These are phyloP conservation scores for Uropetala carovei DNA, from an alignment of 2,888 invertebrate species.

Conservation along the genomic window DNA sequence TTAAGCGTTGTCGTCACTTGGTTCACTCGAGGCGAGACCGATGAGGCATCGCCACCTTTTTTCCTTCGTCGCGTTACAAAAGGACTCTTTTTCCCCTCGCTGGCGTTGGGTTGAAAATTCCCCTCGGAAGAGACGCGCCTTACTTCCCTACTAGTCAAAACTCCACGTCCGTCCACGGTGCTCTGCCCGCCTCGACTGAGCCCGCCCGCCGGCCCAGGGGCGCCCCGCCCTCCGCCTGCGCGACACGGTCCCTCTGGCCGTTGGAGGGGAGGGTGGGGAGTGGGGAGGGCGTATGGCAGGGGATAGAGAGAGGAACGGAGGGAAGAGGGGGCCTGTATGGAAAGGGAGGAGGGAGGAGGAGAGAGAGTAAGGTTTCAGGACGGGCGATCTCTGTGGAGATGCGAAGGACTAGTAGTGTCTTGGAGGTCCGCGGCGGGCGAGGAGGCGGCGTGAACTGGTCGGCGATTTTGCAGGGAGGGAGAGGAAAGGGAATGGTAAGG, in stretches of 20 bases:
- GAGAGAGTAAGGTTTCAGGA: constrained; percentile 15
- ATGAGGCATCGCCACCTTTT: no score
- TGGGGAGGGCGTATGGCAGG: neutral
- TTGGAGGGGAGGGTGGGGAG: neutral
- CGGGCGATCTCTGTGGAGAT: constrained; percentile 5
- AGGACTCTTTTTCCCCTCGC: neutral
- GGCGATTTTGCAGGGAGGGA: constrained; percentile 37
- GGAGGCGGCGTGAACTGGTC: constrained; percentile 29
- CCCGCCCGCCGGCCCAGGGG: constrained; percentile 9
- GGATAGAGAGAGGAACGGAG: neutral
- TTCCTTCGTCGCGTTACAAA: no score
- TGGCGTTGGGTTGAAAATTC: neutral
- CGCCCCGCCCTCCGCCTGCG: constrained; percentile 60
- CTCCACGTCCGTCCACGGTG: constrained; percentile 37
- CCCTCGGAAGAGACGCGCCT: neutral
- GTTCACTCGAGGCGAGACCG: constrained; percentile 8
- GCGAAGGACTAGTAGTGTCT: constrained; percentile 12
- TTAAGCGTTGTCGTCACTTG: neutral
- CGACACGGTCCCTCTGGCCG: constrained; percentile 16
- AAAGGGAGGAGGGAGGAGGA: neutral
- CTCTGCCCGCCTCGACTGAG: constrained; percentile 59
- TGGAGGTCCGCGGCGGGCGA: constrained; percentile 36
- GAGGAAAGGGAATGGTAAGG: constrained; percentile 7
- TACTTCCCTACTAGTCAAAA: neutral
- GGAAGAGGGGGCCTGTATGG: neutral